These are phyloP conservation scores for Clamator glandarius DNA, from an alignment of 2,797 vertebrate species.

Conservation along the genomic window DNA sequence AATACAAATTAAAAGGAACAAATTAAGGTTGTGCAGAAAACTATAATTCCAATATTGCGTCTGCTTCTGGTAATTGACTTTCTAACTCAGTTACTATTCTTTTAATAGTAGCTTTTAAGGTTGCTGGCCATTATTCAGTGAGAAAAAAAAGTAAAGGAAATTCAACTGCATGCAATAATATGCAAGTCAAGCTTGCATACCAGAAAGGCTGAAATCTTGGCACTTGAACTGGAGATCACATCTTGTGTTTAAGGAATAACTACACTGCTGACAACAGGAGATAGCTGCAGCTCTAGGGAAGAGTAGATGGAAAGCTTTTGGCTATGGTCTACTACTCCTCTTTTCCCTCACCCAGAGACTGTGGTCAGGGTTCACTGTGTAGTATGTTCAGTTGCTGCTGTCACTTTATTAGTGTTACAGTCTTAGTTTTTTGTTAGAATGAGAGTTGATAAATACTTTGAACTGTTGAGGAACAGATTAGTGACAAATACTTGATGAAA, in stretches of 20 bases:
- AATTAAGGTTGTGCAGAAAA: conserved; percentile 41
- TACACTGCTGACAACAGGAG: background rate
- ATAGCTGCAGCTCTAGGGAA: background rate
- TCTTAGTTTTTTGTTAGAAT: background rate
- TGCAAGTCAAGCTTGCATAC: background rate
- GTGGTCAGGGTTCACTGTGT: background rate
- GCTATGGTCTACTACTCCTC: background rate
- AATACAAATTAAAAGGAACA: conserved; percentile 1
- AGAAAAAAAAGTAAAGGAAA: background rate
- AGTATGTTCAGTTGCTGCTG: background rate
- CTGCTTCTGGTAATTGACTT: conserved; percentile 25
- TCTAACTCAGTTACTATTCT: conserved; percentile 6
- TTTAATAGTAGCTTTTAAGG: conserved; percentile 11
- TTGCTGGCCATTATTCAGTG: background rate
- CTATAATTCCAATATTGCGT: conserved; percentile 4
- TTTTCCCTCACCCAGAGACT: background rate
- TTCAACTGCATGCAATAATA: background rate
- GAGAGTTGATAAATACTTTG: background rate
- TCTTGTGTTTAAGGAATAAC: background rate
- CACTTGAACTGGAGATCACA: background rate
- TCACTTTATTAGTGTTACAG: background rate
- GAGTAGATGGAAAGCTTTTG: background rate
- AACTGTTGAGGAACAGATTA: background rate
- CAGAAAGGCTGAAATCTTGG: background rate
- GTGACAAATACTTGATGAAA: background rate